Percentiles rank a stretch among this genome's conserved stretches.
phyloP scores from a whole-genome alignment of 2,797 vertebrate species.

The Poeciliopsis infans region DNA sequence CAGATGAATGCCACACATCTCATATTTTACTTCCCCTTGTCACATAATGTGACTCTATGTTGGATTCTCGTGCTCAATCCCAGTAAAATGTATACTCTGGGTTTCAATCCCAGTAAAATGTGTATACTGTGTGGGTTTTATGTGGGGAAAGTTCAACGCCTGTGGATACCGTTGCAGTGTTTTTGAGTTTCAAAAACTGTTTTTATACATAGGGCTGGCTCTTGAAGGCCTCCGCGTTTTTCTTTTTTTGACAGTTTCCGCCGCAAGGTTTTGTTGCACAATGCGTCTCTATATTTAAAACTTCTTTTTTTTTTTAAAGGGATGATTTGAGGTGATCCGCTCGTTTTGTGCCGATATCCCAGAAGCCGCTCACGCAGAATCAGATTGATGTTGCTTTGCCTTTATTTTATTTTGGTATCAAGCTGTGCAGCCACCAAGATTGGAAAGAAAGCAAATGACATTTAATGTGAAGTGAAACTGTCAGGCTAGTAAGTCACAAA shows the following conservation, averaged over 20 bases:
- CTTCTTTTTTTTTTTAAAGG: constrained; percentile 3
- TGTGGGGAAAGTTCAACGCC: neutral
- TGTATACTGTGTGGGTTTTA: neutral
- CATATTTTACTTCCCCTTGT: neutral
- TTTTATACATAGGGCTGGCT: neutral
- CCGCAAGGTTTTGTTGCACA: neutral
- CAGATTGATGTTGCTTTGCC: neutral
- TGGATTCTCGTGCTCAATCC: neutral
- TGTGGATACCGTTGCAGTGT: neutral
- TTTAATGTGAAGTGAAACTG: constrained; percentile 8
- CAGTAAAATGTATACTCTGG: neutral
- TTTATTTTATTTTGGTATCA: constrained; percentile 1
- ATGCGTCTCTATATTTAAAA: neutral
- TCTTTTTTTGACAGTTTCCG: neutral
- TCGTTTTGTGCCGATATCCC: constrained; percentile 1
- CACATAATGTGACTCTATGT: neutral
- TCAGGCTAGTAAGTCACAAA: neutral
- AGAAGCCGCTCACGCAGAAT: constrained; percentile 7
- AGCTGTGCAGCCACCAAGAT: neutral
- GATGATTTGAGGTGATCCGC: constrained; percentile 33
- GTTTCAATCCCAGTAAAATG: neutral
- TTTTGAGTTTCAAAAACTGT: neutral
- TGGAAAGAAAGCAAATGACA: neutral
- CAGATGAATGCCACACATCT: neutral
- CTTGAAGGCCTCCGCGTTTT: neutral